Percentiles rank a stretch among this genome's conserved stretches.
phyloP scores from a whole-genome alignment of 2,797 vertebrate species.

The Liparis tanakae region DNA sequence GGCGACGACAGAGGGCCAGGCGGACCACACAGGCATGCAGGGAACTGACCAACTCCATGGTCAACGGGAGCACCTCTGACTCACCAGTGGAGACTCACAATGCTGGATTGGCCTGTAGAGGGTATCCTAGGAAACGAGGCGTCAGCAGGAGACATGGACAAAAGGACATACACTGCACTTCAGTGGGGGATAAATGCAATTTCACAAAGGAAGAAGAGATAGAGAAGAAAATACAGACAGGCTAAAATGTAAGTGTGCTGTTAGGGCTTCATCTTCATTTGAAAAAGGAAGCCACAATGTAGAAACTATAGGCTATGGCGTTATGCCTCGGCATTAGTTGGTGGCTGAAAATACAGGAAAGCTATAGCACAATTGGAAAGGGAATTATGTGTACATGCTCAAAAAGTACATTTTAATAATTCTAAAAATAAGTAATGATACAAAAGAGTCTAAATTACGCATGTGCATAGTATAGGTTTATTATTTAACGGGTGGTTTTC shows the following conservation, averaged over 20 bases:
- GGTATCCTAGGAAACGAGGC: slow-evolving; percentile 42
- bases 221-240: background rate
- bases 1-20: slow-evolving; percentile 56
- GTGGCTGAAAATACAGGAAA: background rate
- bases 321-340: background rate
- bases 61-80: slow-evolving; percentile 70
- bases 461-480: background rate
- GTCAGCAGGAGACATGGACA: slow-evolving; percentile 18
- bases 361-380: background rate
- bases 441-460: background rate
- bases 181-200: slow-evolving; percentile 18
- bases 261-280: background rate
- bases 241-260: background rate
- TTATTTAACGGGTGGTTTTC: background rate
- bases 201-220: background rate
- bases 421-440: background rate
- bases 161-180: slow-evolving; percentile 50
- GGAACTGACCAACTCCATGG: slow-evolving; percentile 76
- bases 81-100: slow-evolving; percentile 29
- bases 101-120: slow-evolving; percentile 33
- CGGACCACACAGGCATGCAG: slow-evolving; percentile 64
- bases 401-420: background rate
- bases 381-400: accelerated
- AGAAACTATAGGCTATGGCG: background rate
- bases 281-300: background rate